Evolutionary conservation across 2,888 invertebrate genomes (phyloP).

Genomic region (Torymus aiolomorphi): DNA sequence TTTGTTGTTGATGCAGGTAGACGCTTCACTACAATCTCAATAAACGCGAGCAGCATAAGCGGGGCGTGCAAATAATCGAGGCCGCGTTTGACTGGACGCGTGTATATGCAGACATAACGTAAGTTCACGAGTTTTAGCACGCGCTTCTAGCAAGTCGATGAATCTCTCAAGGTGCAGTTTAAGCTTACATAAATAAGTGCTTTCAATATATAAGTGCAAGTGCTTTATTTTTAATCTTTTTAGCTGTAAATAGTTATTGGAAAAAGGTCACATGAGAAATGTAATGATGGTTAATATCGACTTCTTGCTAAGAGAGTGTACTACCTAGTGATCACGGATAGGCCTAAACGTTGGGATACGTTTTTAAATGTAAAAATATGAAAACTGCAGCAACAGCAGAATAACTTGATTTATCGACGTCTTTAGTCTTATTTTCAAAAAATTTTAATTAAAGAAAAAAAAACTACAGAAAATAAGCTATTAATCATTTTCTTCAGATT

Average conservation of each 20-base stretch:
- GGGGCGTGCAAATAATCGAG: conserved; percentile 66
- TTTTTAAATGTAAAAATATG: too few relatives aligned
- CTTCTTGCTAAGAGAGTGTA: background rate
- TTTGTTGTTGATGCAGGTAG: conserved; percentile 51
- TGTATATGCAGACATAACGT: conserved; percentile 1
- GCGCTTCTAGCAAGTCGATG: conserved; percentile 66
- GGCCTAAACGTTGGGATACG: too few relatives aligned
- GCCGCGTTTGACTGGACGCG: background rate
- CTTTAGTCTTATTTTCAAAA: too few relatives aligned
- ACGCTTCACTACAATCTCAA: conserved; percentile 67
- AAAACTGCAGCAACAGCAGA: too few relatives aligned
- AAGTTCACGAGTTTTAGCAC: conserved; percentile 7
- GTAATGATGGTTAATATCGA: background rate
- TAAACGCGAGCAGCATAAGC: conserved; percentile 67
- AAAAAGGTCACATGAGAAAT: background rate
- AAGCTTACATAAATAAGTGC: conserved; percentile 29
- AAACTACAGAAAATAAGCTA: too few relatives aligned
- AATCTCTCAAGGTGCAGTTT: conserved; percentile 59
- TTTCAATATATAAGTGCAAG: conserved; percentile 19
- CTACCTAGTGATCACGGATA: background rate
- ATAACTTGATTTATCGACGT: too few relatives aligned
- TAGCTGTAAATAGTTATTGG: conserved; percentile 16
- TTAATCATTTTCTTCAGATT: too few relatives aligned
- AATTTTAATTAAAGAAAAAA: too few relatives aligned
- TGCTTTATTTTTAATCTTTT: conserved; percentile 18